A percentile compares a stretch with the other conserved stretches of the same genome.
Conservation (phyloP, 2,888 invertebrate species). For the Melolontha melolontha region DNA sequence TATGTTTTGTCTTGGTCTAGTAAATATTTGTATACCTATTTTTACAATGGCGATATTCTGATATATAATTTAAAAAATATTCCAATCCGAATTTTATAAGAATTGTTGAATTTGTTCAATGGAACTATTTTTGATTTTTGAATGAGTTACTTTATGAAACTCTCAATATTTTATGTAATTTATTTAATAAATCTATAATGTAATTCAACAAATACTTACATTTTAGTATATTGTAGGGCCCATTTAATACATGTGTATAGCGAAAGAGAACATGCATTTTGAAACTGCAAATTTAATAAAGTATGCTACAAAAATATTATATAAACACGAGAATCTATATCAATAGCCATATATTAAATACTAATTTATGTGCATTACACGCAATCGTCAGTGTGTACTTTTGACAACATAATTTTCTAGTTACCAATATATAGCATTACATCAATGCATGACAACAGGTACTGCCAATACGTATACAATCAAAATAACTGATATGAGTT, state of each 20-base stretch:
- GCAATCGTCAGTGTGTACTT: constrained; percentile 39
- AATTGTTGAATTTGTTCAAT: too few relatives aligned
- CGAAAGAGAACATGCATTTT: constrained; percentile 59
- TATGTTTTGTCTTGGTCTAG: too few relatives aligned
- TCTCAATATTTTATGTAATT: too few relatives aligned
- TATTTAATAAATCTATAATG: too few relatives aligned
- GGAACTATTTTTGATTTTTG: too few relatives aligned
- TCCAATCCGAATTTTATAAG: too few relatives aligned
- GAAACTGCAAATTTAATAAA: constrained; percentile 32
- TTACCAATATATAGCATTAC: constrained; percentile 55
- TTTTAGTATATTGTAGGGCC: constrained; percentile 51
- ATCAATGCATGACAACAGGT: constrained; percentile 47
- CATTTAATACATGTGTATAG: constrained; percentile 54
- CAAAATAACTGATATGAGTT: constrained; percentile 1
- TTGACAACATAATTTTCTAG: constrained; percentile 58
- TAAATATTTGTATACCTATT: too few relatives aligned
- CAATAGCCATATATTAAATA: constrained; percentile 42
- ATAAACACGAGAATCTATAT: constrained; percentile 43
- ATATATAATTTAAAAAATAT: too few relatives aligned
- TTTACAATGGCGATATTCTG: too few relatives aligned
- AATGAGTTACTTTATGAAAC: too few relatives aligned
- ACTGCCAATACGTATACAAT: constrained; percentile 30
- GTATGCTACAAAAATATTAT: constrained; percentile 45
- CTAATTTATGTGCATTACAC: constrained; percentile 45
- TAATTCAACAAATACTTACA: constrained; percentile 37